Conservation (phyloP, 2,888 invertebrate genomes). For the Asteroscopus sphinx region DNA sequence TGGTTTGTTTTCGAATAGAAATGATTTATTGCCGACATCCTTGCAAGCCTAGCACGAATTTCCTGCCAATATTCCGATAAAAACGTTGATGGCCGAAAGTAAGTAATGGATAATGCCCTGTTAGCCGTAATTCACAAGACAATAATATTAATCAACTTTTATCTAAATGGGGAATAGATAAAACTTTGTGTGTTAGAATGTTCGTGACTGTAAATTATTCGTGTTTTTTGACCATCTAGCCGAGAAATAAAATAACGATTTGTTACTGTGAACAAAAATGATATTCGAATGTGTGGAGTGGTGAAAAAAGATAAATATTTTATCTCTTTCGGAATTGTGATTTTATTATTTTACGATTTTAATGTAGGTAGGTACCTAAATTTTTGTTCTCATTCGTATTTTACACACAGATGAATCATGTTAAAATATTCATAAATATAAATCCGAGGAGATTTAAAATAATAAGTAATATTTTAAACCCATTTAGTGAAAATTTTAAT, state of each 20-base stretch:
- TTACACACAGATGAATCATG: too few relatives aligned
- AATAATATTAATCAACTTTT: slow-evolving; percentile 44
- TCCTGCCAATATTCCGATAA: slow-evolving; percentile 58
- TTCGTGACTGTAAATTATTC: slow-evolving; percentile 25
- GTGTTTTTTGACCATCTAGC: background rate
- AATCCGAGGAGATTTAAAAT: too few relatives aligned
- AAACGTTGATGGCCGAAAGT: slow-evolving; percentile 45
- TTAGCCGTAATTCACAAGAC: slow-evolving; percentile 30
- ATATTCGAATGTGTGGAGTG: background rate
- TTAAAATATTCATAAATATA: too few relatives aligned
- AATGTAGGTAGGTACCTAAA: too few relatives aligned
- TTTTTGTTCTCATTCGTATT: background rate
- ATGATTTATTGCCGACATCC: slow-evolving; percentile 56
- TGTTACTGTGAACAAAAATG: background rate
- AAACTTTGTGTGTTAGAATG: slow-evolving; percentile 14
- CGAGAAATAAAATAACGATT: slow-evolving; percentile 18
- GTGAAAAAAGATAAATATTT: background rate
- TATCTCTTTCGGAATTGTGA: background rate
- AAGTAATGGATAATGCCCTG: slow-evolving; percentile 37
- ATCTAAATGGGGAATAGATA: slow-evolving; percentile 39
- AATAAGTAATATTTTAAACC: too few relatives aligned
- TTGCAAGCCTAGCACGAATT: slow-evolving; percentile 50
- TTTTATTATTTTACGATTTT: background rate
- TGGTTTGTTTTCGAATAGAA: slow-evolving; percentile 37
- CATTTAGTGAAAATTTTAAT: too few relatives aligned